Evolutionary conservation across 2,797 vertebrate genomes (phyloP), one percentile per base, ranked within the genome.

Genomic region (Coracias cyanogaster): DNA sequence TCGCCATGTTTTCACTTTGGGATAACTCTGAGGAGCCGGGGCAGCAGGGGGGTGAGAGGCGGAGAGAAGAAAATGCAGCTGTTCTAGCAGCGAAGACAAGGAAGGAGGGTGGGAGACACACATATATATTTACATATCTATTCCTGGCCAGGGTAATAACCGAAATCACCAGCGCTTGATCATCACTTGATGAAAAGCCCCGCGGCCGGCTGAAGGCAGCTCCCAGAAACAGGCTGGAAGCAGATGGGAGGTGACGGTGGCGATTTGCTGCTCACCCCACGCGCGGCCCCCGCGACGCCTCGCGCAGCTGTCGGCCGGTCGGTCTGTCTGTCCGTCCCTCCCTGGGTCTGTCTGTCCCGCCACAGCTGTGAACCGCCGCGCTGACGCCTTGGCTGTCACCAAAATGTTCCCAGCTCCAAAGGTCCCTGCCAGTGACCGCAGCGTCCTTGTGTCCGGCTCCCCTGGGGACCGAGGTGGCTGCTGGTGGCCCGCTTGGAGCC

Each of bases 211-310:
- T 25, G 19, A 39, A 82, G 65, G 4, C 55, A 51, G 20, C 90
- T 67, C 33, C 31, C 93, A 84, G 51, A 84, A 76, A 78, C 84
- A 76, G 0, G 5, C 65, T 83, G 94, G 66, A 31, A 69, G 86
- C 86, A 93, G 89, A 86, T 80, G 89, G 74, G 37, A 87, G 69
- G 52, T 4, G 79, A 86, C 3, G 6, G 91, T 77, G 82, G 33
- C 66, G 48, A 82, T 57, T 69, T 69, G 74, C 87, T 66, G 31
- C 26, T 64, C 11, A 29, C 39, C 78, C 73, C 71, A 41, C 77
- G 18, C 19, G 1, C 0, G 3, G 84, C 41, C 33, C 86, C 5
- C 3, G 14, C 26, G 85, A 72, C 6, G 33, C 72, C 51, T 26
- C 4, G 20, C 8, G 4, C 64, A 70, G 72, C 39, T 79, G 51